Conservation (phyloP, 2,797 vertebrate genomes). For the Coreius guichenoti region DNA sequence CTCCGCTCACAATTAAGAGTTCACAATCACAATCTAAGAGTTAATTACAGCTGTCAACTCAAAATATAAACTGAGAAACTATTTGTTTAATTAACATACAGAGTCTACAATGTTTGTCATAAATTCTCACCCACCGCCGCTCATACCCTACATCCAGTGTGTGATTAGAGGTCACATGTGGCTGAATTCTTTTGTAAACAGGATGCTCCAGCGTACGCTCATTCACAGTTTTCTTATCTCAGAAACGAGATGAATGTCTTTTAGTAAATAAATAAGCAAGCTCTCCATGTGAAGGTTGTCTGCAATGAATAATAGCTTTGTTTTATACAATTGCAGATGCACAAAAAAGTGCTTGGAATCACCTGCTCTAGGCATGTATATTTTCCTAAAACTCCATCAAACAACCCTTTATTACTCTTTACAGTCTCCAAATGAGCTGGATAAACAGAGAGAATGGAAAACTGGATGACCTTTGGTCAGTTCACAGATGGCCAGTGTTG, state of each 20-base stretch:
- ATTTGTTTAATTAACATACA: conserved; percentile 4
- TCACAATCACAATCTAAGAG: no score
- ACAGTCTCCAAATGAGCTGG: not conserved
- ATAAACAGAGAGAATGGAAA: conserved; percentile 9
- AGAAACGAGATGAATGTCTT: not conserved
- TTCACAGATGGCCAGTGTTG: not conserved
- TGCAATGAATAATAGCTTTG: not conserved
- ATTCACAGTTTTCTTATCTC: not conserved
- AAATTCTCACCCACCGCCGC: not conserved
- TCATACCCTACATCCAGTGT: conserved; percentile 24
- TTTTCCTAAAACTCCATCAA: not conserved
- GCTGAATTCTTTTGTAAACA: conserved; percentile 19
- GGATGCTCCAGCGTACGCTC: not conserved
- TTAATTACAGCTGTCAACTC: not conserved
- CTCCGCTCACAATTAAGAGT: not conserved
- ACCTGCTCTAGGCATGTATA: not conserved
- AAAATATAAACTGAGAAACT: not conserved
- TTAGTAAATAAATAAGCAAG: not conserved
- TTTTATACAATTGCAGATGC: not conserved
- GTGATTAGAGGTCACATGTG: not conserved
- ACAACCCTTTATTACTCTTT: not conserved
- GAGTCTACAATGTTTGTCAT: not conserved
- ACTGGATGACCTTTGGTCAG: not conserved
- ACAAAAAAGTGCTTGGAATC: not conserved
- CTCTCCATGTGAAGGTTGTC: not conserved